Conservation (phyloP, 2,888 invertebrate genomes). For the Drosophila setosimentum region DNA sequence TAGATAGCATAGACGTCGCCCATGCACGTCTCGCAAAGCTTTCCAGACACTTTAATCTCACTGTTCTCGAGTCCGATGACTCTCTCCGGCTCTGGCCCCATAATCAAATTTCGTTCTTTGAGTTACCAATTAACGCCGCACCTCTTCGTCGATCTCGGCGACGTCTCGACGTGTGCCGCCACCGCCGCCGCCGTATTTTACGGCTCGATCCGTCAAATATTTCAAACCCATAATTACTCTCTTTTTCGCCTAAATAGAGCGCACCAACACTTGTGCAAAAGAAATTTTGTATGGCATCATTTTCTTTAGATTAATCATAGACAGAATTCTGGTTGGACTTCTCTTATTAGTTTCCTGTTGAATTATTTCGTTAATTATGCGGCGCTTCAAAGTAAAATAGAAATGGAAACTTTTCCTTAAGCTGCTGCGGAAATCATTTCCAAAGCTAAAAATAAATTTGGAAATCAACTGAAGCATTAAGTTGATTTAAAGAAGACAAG, state of each 20-base stretch:
- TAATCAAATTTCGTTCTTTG: conserved; percentile 71
- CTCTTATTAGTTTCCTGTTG: conserved; percentile 68
- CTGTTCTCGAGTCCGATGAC: conserved; percentile 23
- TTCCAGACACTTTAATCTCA: conserved; percentile 73
- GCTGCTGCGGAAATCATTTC: conserved; percentile 27
- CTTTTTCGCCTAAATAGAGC: conserved; percentile 73
- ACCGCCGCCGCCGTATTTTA: conserved; percentile 54
- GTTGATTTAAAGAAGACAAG: neutral
- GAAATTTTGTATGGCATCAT: conserved; percentile 48
- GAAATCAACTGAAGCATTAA: conserved; percentile 33
- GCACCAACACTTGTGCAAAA: conserved; percentile 40
- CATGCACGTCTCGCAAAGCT: conserved; percentile 42
- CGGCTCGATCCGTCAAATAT: conserved; percentile 56
- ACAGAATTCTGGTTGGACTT: conserved; percentile 47
- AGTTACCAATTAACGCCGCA: conserved; percentile 70
- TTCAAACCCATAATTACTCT: conserved; percentile 64
- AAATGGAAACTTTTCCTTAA: conserved; percentile 27
- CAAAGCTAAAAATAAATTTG: conserved; percentile 5
- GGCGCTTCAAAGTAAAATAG: conserved; percentile 68
- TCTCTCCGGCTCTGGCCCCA: conserved; percentile 13
- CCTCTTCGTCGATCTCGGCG: conserved; percentile 24
- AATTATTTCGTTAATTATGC: conserved; percentile 74
- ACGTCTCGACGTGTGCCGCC: conserved; percentile 21
- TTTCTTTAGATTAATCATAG: conserved; percentile 68
- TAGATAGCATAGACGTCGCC: conserved; percentile 57